phyloP scores from a whole-genome alignment of 2,797 vertebrate genomes.

The Emydoidea blandingii region DNA sequence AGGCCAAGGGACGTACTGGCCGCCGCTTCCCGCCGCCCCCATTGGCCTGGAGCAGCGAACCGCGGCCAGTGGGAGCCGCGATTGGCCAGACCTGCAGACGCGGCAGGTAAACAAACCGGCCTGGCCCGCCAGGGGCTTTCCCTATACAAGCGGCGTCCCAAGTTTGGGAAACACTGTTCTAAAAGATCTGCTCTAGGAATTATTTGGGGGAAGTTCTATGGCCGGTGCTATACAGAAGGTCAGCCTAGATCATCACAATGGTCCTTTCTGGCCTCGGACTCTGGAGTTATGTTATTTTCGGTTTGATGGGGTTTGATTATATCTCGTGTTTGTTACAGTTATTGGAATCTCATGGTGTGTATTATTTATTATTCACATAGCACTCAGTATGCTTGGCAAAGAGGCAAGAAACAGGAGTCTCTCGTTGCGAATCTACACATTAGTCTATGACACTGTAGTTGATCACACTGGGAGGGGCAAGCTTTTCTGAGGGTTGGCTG shows the following conservation, averaged over 20 bases:
- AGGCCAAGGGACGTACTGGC: too few species aligned
- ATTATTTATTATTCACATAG: slow-evolving; percentile 28
- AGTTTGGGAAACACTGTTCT: not conserved
- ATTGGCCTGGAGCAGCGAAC: too few species aligned
- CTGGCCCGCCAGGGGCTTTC: too few species aligned
- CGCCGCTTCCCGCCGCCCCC: too few species aligned
- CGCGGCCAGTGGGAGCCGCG: too few species aligned
- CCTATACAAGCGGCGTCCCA: too few species aligned
- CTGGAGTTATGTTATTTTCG: slow-evolving; percentile 5
- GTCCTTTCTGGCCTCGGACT: too few species aligned
- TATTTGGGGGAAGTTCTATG: not conserved
- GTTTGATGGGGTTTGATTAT: slow-evolving; percentile 66
- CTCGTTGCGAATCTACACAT: not conserved
- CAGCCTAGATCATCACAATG: not conserved
- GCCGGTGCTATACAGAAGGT: not conserved
- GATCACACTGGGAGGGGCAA: not conserved
- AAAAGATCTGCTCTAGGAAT: not conserved
- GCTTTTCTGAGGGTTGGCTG: not conserved
- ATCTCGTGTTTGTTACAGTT: slow-evolving; percentile 60
- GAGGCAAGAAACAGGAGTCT: slow-evolving; percentile 24
- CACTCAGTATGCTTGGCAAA: not conserved
- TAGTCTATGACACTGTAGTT: not conserved
- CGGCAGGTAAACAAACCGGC: too few species aligned
- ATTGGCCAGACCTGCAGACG: too few species aligned
- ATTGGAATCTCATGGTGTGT: slow-evolving; percentile 46